Base-by-base conservation (phyloP, 23 tunicate genomes). In the Corella eumyota region DNA sequence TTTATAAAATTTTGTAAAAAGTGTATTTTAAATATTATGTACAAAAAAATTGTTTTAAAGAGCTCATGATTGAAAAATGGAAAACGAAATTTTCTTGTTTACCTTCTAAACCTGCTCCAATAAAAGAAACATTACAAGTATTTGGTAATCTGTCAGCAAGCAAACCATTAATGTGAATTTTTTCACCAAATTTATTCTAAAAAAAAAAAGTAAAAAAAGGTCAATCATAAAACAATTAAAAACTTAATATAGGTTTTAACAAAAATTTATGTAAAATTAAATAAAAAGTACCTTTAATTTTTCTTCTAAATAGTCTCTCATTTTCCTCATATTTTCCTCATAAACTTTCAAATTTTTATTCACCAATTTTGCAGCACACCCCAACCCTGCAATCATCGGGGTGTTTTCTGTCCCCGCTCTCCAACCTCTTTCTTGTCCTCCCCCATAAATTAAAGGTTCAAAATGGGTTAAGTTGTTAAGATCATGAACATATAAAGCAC, bases 391-490 rank as follows among this genome's bases (percentile, higher is more conserved):
- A 22, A 93, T 93, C 99, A 84, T 84, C 1, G 99, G 94, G 0
- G 90, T 84, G 57, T 93, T 93, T 62, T 93, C 99, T 11, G 95
- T 93, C 32, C 99, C 99, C 19, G 95, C 62, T 34, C 99, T 57
- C 57, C 60, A 84, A 27, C 93, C 93, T 4, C 54, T 68, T 64
- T 93, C 99, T 57, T 93, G 99, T 2, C 95, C 99, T 0, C 99
- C 99, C 25, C 99, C 99, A 30, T 36, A 64, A 6, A 93, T 32
- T 0, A 93, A 36, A 2, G 93, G 93, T 4, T 38, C 24, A 0
- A 82, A 25, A 20, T 32, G 20, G 13, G 31, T 45, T 28, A 34
- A 22, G 11, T 54, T 27, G 1, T 34, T 31, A 1, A 77, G 36
- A 61, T 68, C 45, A 56, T 69, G 68, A 1, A 77, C 69, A 50